Base-by-base conservation (phyloP, 2,888 invertebrate species). In the Anagyrus pseudococci region DNA sequence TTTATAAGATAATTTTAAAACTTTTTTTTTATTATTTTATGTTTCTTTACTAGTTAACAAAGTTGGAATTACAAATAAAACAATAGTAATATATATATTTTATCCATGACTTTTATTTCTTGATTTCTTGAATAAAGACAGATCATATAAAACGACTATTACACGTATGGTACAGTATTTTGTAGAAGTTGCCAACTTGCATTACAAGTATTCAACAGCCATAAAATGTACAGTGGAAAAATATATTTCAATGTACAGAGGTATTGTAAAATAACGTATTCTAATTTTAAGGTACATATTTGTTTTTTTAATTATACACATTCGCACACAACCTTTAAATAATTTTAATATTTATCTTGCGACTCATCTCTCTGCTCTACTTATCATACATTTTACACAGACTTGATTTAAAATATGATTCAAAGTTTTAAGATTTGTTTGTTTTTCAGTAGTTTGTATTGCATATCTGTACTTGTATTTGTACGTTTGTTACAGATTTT, bases 141-240 rank as follows among this genome's bases (percentile, higher is more conserved):
- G 26, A 52, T 26, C 40, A 43, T 55, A 53, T 37, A 25, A 41
- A 3, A 33, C 44, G 50, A 52, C 17, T 48, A 48, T 46, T 48
- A 33, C 33, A 47, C 33, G 19, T 58, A 63, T 63, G 43, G 26
- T 63, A 54, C 58, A 63, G 33, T 58, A 53, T 20, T 54, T 44
- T 33, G 19, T 49, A 33, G 48, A 40, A 19, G n/a, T 52, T 46
- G 55, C 19, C 56, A 46, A 55, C 26, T 59, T 64, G 49, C 29
- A 10, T 33, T 53, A 58, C 37, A 55, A 17, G 52, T 64, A 15
- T 58, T 66, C 49, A 67, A 29, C 67, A 69, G 56, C 62, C 65
- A 70, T 67, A 70, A 71, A 72, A 73, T 74, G 72, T 74, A 69
- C 68, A 68, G 69, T 73, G 71, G 54, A 75, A 75, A 75, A 75